Base-by-base conservation (phyloP, 2,888 invertebrate species). In the Vannuccia rotundouncinata region DNA sequence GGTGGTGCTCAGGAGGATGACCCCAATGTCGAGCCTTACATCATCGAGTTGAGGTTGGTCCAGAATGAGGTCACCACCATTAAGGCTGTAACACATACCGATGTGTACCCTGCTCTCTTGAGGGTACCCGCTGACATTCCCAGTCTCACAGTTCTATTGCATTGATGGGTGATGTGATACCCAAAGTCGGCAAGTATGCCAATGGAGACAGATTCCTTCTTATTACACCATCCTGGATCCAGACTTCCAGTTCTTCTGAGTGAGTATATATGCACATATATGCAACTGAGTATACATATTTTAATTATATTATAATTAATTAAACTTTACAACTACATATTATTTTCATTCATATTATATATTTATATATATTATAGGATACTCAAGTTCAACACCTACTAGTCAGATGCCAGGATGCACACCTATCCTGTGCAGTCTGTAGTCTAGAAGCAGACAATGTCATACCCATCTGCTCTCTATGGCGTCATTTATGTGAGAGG, bases 321-420 rank as follows among this genome's bases (percentile, higher is more conserved):
- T 22, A 17, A 5, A 2, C 2, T 2, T 13, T 22, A 66, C 66
- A 22, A 5, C 13, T 66, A n/a, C 66, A n/a, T 27, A n/a, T 22
- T 66, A 66, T 66, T 5, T 66, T 17, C 2, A 66, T 45, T 13
- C 10, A 45, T 45, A 45, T 45, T 13, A 66, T 66, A 13, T 13
- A 66, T 66, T 22, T 66, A 66, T 66, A 22, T 66, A 66, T 66
- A 66, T 22, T 66, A n/a, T 66, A 66, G 66, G 66, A 66, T 66
- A 66, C 22, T 22, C 66, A 66, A 27, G 22, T 66, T 27, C 2
- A 66, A 22, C 66, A 27, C 2, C 66, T n/a, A 5, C 66, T 66
- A 2, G 5, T n/a, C 2, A 27, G 25, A 2, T 66, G 66, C 66
- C 5, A 66, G 66, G 45, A 13, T 17, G 5, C 45, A 5, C 45